phyloP scores from a whole-genome alignment of 1,140 invertebrate genomes.

The Listronotus bonariensis region DNA sequence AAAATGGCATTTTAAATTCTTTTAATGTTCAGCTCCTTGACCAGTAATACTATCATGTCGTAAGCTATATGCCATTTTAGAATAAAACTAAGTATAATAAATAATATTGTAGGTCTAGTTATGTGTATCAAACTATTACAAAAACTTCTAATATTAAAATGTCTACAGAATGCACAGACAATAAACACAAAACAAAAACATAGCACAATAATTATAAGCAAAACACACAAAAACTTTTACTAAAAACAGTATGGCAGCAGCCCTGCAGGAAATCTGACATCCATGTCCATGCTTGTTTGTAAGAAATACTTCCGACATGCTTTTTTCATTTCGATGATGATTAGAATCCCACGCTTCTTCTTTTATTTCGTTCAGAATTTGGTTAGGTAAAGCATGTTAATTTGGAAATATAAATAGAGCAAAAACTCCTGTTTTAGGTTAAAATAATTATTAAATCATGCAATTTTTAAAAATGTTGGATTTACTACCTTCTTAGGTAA shows the following conservation, averaged over 20 bases:
- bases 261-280: conserved; percentile 37
- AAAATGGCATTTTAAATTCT: too few species aligned
- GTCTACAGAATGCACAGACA: conserved; percentile 31
- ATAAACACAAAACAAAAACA: conserved; percentile 24
- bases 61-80: too few species aligned
- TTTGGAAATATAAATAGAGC: too few species aligned
- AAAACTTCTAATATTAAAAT: not conserved
- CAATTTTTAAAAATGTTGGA: too few species aligned
- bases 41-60: too few species aligned
- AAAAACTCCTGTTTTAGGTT: too few species aligned
- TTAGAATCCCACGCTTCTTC: not conserved
- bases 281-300: conserved; percentile 37
- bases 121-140: not conserved
- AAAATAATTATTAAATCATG: too few species aligned
- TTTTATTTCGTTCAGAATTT: not conserved
- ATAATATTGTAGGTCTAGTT: too few species aligned
- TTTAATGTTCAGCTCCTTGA: too few species aligned
- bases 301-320: not conserved
- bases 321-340: conserved; percentile 5
- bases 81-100: too few species aligned
- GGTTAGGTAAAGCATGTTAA: not conserved
- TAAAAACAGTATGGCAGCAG: conserved; percentile 35
- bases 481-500: too few species aligned
- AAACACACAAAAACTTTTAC: conserved; percentile 23
- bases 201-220: conserved; percentile 22